Percentiles rank a stretch among this genome's conserved stretches.
Conservation (phyloP, 2,888 invertebrate species). For the Drosophila nr. perissopoda region DNA sequence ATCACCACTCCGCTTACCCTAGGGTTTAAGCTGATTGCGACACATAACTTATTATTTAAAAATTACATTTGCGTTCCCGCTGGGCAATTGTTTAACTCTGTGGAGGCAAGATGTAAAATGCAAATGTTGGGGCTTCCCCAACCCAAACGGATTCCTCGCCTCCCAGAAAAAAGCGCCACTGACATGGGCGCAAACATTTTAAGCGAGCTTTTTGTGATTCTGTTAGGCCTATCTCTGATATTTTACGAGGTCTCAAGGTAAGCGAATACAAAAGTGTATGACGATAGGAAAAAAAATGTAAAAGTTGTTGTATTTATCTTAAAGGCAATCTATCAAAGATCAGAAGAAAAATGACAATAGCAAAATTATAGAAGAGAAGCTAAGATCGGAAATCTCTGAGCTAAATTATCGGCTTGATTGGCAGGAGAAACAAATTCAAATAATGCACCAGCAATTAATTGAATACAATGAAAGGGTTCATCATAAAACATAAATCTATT, state of each 20-base stretch:
- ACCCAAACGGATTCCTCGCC: conserved; percentile 42
- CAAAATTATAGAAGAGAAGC: background rate
- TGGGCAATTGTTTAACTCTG: conserved; percentile 51
- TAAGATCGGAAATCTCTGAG: conserved; percentile 14
- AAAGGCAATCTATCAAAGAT: conserved; percentile 43
- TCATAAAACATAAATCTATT: background rate
- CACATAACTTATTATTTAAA: conserved; percentile 34
- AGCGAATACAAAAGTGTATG: background rate
- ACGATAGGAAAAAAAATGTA: background rate
- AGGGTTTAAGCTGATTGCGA: conserved; percentile 30
- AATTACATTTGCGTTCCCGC: conserved; percentile 45
- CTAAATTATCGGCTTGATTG: conserved; percentile 32
- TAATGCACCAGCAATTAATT: conserved; percentile 15
- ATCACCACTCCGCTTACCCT: conserved; percentile 40
- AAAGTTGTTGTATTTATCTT: background rate
- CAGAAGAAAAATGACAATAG: conserved; percentile 22
- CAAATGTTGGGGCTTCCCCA: conserved; percentile 48
- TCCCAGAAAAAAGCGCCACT: conserved; percentile 39
- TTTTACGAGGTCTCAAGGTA: conserved; percentile 47
- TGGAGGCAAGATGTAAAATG: conserved; percentile 54
- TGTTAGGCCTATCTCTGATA: conserved; percentile 26
- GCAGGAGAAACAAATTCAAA: conserved; percentile 44
- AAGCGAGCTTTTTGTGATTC: conserved; percentile 45
- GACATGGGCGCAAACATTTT: conserved; percentile 49
- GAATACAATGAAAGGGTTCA: background rate